phyloP scores from a whole-genome alignment of 2,797 vertebrate genomes.

The Sylvia borin region DNA sequence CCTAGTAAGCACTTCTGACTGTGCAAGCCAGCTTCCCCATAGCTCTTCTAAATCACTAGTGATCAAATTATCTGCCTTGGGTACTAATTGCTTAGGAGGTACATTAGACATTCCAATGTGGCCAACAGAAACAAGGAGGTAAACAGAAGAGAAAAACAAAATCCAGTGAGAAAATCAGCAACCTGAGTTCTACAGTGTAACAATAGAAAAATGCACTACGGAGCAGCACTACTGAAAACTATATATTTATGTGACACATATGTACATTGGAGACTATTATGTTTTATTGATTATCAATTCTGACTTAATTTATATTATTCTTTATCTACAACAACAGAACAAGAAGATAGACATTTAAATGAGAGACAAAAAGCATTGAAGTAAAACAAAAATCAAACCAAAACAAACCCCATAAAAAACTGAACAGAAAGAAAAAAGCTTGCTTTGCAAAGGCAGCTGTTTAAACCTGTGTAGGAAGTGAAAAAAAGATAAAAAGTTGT shows the following conservation, averaged over 20 bases:
- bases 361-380: background rate
- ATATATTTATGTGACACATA: background rate
- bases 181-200: background rate
- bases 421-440: background rate
- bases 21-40: background rate
- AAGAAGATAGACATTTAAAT: background rate
- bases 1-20: background rate
- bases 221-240: background rate
- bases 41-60: background rate
- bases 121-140: background rate
- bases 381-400: background rate
- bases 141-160: background rate
- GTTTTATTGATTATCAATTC: background rate
- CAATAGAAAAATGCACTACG: background rate
- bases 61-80: background rate
- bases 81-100: background rate
- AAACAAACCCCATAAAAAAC: background rate
- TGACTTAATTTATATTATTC: background rate
- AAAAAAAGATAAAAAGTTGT: background rate
- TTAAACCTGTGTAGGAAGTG: background rate
- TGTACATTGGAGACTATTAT: background rate
- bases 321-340: background rate
- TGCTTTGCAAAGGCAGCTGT: background rate
- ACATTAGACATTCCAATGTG: background rate
- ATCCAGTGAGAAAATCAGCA: background rate